These are phyloP conservation scores for Napeogenes sylphis DNA, from an alignment of 2,888 invertebrate species.

Conservation along the genomic window DNA sequence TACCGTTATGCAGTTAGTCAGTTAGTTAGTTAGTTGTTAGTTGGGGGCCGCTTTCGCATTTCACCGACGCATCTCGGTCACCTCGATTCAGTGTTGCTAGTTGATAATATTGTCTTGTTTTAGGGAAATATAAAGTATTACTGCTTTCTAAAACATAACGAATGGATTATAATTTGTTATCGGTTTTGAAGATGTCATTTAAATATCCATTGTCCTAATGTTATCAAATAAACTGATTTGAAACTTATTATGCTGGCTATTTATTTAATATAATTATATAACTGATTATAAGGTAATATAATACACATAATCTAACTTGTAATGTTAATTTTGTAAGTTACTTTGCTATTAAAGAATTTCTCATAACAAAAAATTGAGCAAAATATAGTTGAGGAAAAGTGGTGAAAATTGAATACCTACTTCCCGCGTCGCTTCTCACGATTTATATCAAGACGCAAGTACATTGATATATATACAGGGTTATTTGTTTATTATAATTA, in stretches of 20 bases:
- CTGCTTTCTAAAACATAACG: too few species aligned
- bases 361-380: slow-evolving; percentile 37
- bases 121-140: not conserved
- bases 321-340: slow-evolving; percentile 3
- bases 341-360: slow-evolving; percentile 9
- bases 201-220: too few species aligned
- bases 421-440: slow-evolving; percentile 48
- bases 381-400: slow-evolving; percentile 56
- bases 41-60: slow-evolving; percentile 47
- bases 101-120: not conserved
- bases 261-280: too few species aligned
- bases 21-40: slow-evolving; percentile 32
- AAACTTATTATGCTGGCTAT: too few species aligned
- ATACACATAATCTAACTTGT: too few species aligned
- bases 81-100: slow-evolving; percentile 37
- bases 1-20: slow-evolving; percentile 39
- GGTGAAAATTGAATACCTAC: slow-evolving; percentile 56
- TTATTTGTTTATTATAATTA: too few species aligned
- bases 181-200: too few species aligned
- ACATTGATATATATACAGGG: too few species aligned
- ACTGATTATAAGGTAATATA: too few species aligned
- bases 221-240: too few species aligned
- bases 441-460: slow-evolving; percentile 19
- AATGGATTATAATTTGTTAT: too few species aligned
- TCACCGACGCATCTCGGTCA: slow-evolving; percentile 49